phyloP scores from a whole-genome alignment of 2,797 vertebrate genomes.

The Catharus ustulatus region DNA sequence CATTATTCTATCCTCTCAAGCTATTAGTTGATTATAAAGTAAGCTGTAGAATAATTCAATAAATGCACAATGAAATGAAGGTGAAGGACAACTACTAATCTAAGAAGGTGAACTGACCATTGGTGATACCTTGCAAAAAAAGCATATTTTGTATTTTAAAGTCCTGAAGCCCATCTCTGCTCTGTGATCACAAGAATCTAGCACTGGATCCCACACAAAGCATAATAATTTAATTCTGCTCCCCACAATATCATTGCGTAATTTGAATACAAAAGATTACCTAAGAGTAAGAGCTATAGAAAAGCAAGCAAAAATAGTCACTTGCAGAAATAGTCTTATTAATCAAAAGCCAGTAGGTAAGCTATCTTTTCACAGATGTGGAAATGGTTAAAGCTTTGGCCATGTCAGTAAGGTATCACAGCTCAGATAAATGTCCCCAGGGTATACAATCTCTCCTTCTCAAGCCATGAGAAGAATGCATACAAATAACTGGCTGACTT shows the following conservation, averaged over 20 bases:
- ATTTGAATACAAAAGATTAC: neutral
- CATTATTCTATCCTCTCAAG: neutral
- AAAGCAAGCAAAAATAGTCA: neutral
- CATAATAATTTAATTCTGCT: neutral
- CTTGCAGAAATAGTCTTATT: neutral
- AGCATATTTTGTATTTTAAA: neutral
- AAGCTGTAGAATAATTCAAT: neutral
- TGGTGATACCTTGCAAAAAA: neutral
- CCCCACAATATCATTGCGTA: neutral
- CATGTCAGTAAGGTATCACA: neutral
- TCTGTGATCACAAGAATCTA: neutral
- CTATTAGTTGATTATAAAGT: neutral
- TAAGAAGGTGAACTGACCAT: neutral
- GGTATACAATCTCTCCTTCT: neutral
- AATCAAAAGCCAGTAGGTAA: neutral
- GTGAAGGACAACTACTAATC: neutral
- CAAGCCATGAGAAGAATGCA: neutral
- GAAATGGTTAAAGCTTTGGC: neutral
- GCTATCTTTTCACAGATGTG: neutral
- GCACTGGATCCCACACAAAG: neutral
- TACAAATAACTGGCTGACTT: neutral
- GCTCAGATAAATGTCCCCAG: neutral
- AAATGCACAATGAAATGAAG: neutral
- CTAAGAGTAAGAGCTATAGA: neutral
- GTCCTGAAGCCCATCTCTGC: neutral